Evolutionary conservation across 2,888 invertebrate species (phyloP), one percentile per base, ranked within the genome.

Genomic region (Mythimna albipuncta): DNA sequence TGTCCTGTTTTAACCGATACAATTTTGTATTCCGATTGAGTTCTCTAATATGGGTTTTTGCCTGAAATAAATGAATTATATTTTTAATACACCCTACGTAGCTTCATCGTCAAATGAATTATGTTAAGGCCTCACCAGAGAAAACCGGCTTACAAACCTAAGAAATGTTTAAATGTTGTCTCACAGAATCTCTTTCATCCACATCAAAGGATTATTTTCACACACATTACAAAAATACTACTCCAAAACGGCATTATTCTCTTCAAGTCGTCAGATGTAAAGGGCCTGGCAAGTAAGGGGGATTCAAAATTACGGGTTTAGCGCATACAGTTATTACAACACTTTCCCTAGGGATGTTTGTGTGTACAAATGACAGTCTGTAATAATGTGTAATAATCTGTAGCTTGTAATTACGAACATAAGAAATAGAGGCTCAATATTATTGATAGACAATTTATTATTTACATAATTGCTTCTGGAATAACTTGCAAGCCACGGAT

Each of bases 351-450:
- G 69, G 76, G 74, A 65, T 47, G 50, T 64, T 47, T 7, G 64
- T 81, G 66, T 77, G 83, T 78, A 86, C 75, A 79, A 72, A 81
- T 82, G 26, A 64, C 66, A 69, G 64, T 71, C 62, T 77, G 6
- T 68, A 72, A 55, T 69, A 54, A 50, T 41, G 41, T 64, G 50
- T 80, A 65, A 69, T 44, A 55, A 59, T 69, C 69, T 66, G 69
- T 63, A 52, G 63, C 61, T 61, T 67, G 64, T 79, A 69, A 81
- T 83, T 78, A 75, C 65, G 52, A 65, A 32, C 44, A 57, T 55
- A 61, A 61, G 64, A 65, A 54, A 59, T 10, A 11, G 35, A 63
- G 38, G 11, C 67, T 13, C 50, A 69, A 76, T 13, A 16, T 77
- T 83, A 78, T 64, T 71, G 70, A 54, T 55, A 55, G 26, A 55